A percentile compares a stretch with the other conserved stretches of the same genome.
Conservation (phyloP, 2,113 vertebrate species). For the Oreamnos americanus region DNA sequence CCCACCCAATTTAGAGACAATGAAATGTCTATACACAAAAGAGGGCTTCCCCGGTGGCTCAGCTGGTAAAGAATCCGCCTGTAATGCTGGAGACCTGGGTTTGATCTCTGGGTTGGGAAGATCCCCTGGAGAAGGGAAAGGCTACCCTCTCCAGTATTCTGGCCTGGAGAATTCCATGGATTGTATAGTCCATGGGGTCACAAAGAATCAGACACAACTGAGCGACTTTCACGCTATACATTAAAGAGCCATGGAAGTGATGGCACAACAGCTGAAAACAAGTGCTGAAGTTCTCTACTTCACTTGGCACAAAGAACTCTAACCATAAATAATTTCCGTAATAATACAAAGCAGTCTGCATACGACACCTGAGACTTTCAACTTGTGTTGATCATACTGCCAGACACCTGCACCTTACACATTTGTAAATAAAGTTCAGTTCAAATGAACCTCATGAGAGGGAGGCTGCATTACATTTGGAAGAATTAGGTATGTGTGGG, state of each 20-base stretch:
- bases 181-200: background rate
- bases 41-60: background rate
- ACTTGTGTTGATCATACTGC: background rate
- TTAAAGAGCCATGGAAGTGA: background rate
- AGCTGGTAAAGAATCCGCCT: background rate
- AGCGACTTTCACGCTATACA: background rate
- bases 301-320: background rate
- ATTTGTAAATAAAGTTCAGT: background rate
- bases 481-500: background rate
- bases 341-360: background rate
- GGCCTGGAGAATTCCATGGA: background rate
- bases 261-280: background rate
- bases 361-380: background rate
- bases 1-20: background rate
- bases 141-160: background rate
- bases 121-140: background rate
- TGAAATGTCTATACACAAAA: background rate
- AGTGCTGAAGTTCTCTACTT: background rate
- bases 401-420: background rate
- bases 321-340: background rate
- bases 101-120: background rate
- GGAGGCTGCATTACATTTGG: background rate
- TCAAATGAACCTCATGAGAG: background rate
- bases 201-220: background rate
- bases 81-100: background rate